A percentile compares a stretch with the other conserved stretches of the same genome.
Evolutionary conservation across 2,113 vertebrate species (phyloP).

Genomic region (Lagenorhynchus albirostris): DNA sequence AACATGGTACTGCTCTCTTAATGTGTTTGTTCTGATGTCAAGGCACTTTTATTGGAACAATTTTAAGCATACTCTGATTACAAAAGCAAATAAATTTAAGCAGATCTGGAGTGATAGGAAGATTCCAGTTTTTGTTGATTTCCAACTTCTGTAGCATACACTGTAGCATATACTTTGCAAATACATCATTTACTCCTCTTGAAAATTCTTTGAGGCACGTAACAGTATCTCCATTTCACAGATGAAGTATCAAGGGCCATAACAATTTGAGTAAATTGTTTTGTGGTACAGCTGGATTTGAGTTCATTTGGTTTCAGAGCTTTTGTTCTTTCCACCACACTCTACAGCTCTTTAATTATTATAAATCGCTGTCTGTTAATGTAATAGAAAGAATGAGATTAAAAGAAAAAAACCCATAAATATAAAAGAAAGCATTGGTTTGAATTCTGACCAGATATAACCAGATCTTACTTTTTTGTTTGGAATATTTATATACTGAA

Average conservation of each 20-base stretch:
- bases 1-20: background rate
- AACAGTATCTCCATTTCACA: background rate
- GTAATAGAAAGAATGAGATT: background rate
- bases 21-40: background rate
- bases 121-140: background rate
- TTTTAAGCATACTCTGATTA: background rate
- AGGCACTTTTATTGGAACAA: background rate
- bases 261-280: background rate
- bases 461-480: background rate
- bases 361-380: background rate
- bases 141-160: background rate
- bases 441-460: background rate
- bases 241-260: background rate
- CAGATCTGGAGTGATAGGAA: background rate
- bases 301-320: background rate
- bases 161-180: background rate
- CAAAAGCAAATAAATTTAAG: background rate
- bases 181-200: background rate
- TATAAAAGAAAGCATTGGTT: background rate
- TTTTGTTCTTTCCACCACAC: background rate
- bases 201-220: background rate
- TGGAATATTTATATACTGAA: background rate
- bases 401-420: background rate
- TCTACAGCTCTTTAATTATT: background rate
- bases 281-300: background rate